Base-by-base conservation (phyloP, 2,797 vertebrate species). In the Sphenodon punctatus region DNA sequence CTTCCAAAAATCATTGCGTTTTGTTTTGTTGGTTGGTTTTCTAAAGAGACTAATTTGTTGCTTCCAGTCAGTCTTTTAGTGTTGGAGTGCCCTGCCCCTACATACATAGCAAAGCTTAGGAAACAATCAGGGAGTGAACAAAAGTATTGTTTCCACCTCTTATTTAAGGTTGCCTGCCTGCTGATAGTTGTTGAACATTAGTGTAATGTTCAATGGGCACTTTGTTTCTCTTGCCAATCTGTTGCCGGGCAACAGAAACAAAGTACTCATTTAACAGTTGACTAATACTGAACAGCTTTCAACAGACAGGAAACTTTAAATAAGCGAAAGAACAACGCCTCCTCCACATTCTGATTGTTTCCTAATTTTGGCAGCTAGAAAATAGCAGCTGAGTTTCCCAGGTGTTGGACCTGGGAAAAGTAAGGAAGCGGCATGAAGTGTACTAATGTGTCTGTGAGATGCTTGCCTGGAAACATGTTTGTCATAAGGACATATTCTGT, bases 241-340 rank as follows among this genome's bases (percentile, higher is more conserved):
- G 61, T 79, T 66, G 60, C 77, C 25, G 66, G 45, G 77, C 51
- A 72, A 79, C 51, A 16, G 23, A 68, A 72, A 79, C 77, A 79
- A 79, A 79, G 61, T 72, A 67, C 58, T 79, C 68, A 79, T 72
- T 79, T 72, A 79, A 79, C 68, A 79, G 79, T 71, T 72, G 72
- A 79, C 60, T 72, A 66, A 78, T 45, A n/a, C 68, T 65, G 79
- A 79, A 71, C 53, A 72, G 66, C 65, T 51, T 48, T 71, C 55
- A 27, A 49, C 41, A 58, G 51, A 60, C 67, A 79, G 42, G n/a
- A n/a, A n/a, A n/a, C n/a, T n/a, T n/a, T n/a, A n/a, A n/a, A n/a
- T n/a, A n/a, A n/a, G n/a, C n/a, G n/a, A n/a, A n/a, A n/a, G n/a
- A n/a, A n/a, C n/a, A n/a, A 58, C 71, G 46, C 53, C 27, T 25